Conservation (phyloP, 1,140 invertebrate species). For the Zaprionus capensis region DNA sequence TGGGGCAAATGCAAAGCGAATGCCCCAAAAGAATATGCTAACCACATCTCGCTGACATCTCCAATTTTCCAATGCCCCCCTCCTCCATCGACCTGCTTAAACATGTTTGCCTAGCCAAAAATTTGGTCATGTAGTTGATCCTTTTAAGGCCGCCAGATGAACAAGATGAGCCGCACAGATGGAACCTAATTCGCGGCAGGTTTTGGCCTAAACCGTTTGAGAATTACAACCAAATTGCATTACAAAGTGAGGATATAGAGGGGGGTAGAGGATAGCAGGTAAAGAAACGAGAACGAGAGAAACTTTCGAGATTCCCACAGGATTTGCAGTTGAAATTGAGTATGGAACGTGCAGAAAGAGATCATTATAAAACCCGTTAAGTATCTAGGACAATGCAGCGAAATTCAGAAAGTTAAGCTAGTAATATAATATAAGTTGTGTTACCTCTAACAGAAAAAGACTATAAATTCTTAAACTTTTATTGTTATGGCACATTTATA, state of each 20-base stretch:
- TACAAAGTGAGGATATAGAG: not conserved
- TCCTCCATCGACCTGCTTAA: not conserved
- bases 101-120: not conserved
- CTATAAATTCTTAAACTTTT: no score
- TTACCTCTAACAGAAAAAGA: no score
- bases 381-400: no score
- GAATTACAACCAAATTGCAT: constrained; percentile 2
- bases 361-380: no score
- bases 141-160: constrained; percentile 14
- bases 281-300: not conserved
- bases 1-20: constrained; percentile 62
- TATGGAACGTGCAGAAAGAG: not conserved
- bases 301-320: constrained; percentile 2
- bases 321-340: not conserved
- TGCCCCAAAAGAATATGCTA: constrained; percentile 37
- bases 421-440: no score
- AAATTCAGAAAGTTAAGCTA: no score
- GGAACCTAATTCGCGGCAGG: constrained; percentile 5
- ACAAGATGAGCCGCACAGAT: constrained; percentile 7
- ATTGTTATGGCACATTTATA: no score
- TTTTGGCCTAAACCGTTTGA: constrained; percentile 7
- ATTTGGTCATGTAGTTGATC: not conserved
- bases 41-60: constrained; percentile 29
- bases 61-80: constrained; percentile 12
- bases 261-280: not conserved